Evolutionary conservation across 1,140 invertebrate species (phyloP), one percentile per base, ranked within the genome.

Genomic region (Bemisia tabaci): DNA sequence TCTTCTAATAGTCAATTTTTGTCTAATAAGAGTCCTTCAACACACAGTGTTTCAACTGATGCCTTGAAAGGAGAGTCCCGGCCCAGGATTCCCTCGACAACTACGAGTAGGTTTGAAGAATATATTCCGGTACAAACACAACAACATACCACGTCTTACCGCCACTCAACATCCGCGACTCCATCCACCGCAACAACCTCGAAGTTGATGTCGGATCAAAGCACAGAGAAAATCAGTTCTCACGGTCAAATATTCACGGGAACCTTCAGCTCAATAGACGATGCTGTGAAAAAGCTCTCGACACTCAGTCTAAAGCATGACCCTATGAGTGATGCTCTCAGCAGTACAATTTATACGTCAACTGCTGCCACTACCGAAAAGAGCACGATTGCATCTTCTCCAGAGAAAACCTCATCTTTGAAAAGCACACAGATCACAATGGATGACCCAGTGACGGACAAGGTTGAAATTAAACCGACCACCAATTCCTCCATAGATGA

Each of bases 401-500:
- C 62, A 1, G 59, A 65, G 12, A 64, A 12, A 9, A 67, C 58
- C 25, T 62, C 24, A 9, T 61, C 59, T 64, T 1, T 59, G 24
- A 61, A 60, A 33, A 25, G 27, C 25, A 64, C 58, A 62, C 59
- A 24, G 61, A 24, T 65, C 25, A 61, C 22, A 26, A 60, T 5
- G 5, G 33, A 48, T 48, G 33, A 5, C 17, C 5, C 33, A 48
- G 5, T 48, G 17, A 48, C 33, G 17, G 33, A 48, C 5, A 48
- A 17, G 17, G 5, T 9, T 48, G 33, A 48, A 48, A 48, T 9
- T 48, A 48, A 48, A 48, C 17, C 33, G 33, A 48, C 33, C 33
- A 9, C 33, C 17, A 48, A 48, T 48, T 48, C 33, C 5, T 17
- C 33, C 12, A 21, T 61, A 9, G 59, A 66, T 60, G 69, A 70